These are phyloP conservation scores for Vanessa atalanta DNA, from an alignment of 1,140 invertebrate genomes.

Conservation along the genomic window DNA sequence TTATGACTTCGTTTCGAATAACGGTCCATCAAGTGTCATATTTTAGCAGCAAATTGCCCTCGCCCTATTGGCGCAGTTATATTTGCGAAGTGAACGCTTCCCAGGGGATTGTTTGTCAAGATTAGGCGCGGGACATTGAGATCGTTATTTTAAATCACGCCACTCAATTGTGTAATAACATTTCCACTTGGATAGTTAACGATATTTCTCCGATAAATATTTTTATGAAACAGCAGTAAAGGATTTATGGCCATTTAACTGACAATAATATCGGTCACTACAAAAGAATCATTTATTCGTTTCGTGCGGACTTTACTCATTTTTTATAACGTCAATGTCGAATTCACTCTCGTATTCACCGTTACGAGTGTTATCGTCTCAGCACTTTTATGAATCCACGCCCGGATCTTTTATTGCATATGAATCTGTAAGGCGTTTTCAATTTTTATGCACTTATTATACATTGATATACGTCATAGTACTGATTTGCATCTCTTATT, in stretches of 20 bases:
- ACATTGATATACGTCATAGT: not conserved
- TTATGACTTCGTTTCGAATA: conserved; percentile 25
- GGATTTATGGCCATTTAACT: conserved; percentile 28
- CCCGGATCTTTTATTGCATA: conserved; percentile 10
- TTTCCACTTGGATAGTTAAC: conserved; percentile 24
- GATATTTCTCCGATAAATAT: conserved; percentile 29
- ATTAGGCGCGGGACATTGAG: conserved; percentile 22
- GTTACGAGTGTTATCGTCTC: conserved; percentile 9
- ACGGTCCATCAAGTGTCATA: conserved; percentile 39
- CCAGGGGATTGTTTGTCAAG: conserved; percentile 27
- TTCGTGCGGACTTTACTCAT: conserved; percentile 17
- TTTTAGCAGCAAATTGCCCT: conserved; percentile 29
- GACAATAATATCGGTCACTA: conserved; percentile 20
- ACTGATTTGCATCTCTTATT: too few species aligned
- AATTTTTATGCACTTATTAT: not conserved
- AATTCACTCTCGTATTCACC: conserved; percentile 23
- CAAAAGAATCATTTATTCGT: conserved; percentile 24
- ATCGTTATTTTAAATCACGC: conserved; percentile 31
- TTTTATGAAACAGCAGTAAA: conserved; percentile 31
- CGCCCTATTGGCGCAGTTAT: conserved; percentile 19
- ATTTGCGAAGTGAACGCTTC: conserved; percentile 24
- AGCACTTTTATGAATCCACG: conserved; percentile 15
- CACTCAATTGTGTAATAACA: conserved; percentile 30
- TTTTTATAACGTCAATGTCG: conserved; percentile 25
- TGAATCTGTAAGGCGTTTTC: not conserved